Base-by-base conservation (phyloP, 2,113 vertebrate species). In the Monarcha castaneiventris region DNA sequence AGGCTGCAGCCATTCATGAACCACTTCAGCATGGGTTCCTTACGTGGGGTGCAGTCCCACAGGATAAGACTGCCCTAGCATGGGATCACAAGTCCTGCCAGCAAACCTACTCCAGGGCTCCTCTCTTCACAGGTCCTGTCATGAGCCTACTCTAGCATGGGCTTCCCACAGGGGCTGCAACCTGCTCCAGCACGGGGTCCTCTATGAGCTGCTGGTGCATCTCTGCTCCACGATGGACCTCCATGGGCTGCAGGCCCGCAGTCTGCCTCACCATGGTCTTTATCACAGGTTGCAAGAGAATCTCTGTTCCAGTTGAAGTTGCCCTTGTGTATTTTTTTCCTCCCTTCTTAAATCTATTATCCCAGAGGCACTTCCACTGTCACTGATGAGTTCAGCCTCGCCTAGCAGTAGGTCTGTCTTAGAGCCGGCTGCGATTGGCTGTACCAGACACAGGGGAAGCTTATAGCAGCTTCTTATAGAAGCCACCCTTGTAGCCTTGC, bases 161-260 rank as follows among this genome's bases (percentile, higher is more conserved):
- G 7, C 12, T 20, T 46, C 44, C 44, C 44, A 46, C 44, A 46
- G 35, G 20, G 30, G 46, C 23, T 63, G 23, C 16, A 55, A 35
- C 18, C 66, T 61, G 55, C 25, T 43, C 37, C 76, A 55, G 32
- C 49, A 44, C 6, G 5, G 49, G 19, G 11, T 25, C 51, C 51
- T 48, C 39, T 27, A 32, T 7, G n/a, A 35, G 27, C 33, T 44
- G 32, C 30, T 1, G 1, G 30, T n/a, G 37, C 2, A 0, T 46
- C 41, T 37, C 27, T 46, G 81, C 27, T 46, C 27, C 9, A 16
- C 10, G 44, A 25, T 1, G 18, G 11, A 41, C 25, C 35, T 83
- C 56, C 49, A 8, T 3, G 13, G 52, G 26, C 44, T 59, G 13
- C 32, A 76, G 25, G 9, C 29, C 5, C 17, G 58, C 29, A 33